phyloP scores from a whole-genome alignment of 2,113 vertebrate genomes.

The Trematomus loennbergii region DNA sequence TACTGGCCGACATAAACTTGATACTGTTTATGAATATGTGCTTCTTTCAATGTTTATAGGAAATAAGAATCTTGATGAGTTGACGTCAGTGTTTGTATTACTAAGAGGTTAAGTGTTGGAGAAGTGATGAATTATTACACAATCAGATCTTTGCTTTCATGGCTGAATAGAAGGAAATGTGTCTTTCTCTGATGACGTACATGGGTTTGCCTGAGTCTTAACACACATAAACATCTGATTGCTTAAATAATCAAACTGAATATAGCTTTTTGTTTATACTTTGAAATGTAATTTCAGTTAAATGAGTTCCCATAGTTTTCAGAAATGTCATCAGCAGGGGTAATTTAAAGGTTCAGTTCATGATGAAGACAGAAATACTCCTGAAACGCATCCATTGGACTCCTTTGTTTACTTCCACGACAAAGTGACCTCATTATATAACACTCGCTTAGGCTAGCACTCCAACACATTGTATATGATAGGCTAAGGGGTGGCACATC shows the following conservation, averaged over 20 bases:
- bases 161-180: slow-evolving; percentile 64
- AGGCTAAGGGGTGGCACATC: too few species aligned
- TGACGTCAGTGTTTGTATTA: slow-evolving; percentile 44
- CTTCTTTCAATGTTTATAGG: not conserved
- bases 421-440: too few species aligned
- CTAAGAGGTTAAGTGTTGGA: slow-evolving; percentile 15
- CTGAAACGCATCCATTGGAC: too few species aligned
- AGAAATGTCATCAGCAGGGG: not conserved
- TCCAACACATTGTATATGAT: too few species aligned
- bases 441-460: too few species aligned
- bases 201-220: slow-evolving; percentile 13
- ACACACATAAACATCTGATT: not conserved
- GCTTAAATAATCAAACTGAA: slow-evolving; percentile 9
- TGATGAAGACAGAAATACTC: too few species aligned
- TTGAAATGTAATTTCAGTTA: too few species aligned
- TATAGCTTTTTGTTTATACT: not conserved
- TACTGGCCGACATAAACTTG: not conserved
- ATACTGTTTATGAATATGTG: not conserved
- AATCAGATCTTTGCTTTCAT: slow-evolving; percentile 15
- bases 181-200: slow-evolving; percentile 39
- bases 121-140: slow-evolving; percentile 26
- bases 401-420: too few species aligned
- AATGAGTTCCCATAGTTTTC: not conserved
- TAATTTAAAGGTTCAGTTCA: not conserved
- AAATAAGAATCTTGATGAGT: slow-evolving; percentile 2